Base-by-base conservation (phyloP, 2,113 vertebrate genomes). In the Tichodroma muraria region DNA sequence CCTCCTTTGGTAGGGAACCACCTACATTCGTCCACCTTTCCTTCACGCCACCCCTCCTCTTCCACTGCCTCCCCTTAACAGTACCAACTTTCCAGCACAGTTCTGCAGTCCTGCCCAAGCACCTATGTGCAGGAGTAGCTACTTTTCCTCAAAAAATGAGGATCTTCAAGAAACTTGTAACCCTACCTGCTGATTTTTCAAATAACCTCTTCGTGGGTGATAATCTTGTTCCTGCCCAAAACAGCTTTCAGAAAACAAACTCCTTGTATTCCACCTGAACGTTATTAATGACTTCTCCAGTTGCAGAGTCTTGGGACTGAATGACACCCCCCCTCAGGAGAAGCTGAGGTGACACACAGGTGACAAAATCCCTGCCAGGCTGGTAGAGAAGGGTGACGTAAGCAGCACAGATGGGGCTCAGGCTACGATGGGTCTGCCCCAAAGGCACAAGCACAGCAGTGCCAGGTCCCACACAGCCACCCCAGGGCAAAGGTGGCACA, bases 1-100 rank as follows among this genome's bases (percentile, higher is more conserved):
- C 30, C 13, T 83, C 49, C 78, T 80, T 61, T 40, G 37, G 25
- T 15, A 20, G 20, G 38, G 37, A 91, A 40, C 18, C 10, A 52
- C 11, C 35, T 49, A 25, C 16, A 47, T 40, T 63, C 40, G 60
- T 49, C 24, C 42, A 75, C 15, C 54, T 27, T 56, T 22, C 42
- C 42, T 42, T n/a, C 17, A 33, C 0, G 0, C 12, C 30, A 59
- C 8, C 6, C 10, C 15, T 25, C 3, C 30, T 21, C 13, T 15
- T 10, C 28, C 45, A 52, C 52, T 45, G 63, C 33, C 15, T 31
- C 37, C 6, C 47, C 17, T 33, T 15, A 47, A 11, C 1, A 33
- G 33, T 25, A 70, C 8, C 65, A 47, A 15, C 80, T 63, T 89
- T 25, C n/a, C 80, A 95, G 35, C 23, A 65, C 21, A 47, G 42